These are phyloP conservation scores for Ophonus ardosiacus DNA, from an alignment of 2,888 invertebrate species.

Conservation along the genomic window DNA sequence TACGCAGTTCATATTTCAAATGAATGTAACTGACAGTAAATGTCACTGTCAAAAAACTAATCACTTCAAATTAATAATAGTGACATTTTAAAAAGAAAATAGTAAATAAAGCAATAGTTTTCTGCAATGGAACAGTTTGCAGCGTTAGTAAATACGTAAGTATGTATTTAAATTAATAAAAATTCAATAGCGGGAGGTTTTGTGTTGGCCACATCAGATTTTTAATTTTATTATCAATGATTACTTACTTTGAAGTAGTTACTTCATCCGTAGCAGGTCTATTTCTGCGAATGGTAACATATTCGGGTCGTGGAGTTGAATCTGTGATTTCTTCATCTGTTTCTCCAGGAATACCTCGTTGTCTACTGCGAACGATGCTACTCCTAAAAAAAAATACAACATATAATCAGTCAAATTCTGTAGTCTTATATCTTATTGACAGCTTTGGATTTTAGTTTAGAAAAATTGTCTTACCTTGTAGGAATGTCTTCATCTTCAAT, in stretches of 20 bases:
- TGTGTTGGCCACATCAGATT: background rate
- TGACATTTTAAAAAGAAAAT: too few species aligned
- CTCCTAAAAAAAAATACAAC: constrained; percentile 5
- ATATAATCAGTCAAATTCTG: background rate
- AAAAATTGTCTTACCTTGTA: constrained; percentile 35
- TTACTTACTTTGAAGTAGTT: constrained; percentile 77
- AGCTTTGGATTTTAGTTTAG: background rate
- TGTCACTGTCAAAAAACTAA: too few species aligned
- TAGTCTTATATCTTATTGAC: too few species aligned
- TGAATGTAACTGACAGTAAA: too few species aligned
- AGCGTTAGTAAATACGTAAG: too few species aligned
- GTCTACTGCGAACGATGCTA: constrained; percentile 19
- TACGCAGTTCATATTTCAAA: too few species aligned
- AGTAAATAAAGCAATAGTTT: too few species aligned
- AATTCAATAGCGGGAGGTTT: too few species aligned
- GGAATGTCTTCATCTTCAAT: constrained; percentile 65
- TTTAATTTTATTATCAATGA: constrained; percentile 51
- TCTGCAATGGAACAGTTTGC: too few species aligned
- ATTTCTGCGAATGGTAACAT: constrained; percentile 80
- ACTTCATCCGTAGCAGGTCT: constrained; percentile 76
- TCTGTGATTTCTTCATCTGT: constrained; percentile 62
- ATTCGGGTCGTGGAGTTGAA: constrained; percentile 76
- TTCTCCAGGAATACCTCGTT: constrained; percentile 68
- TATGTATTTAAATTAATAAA: too few species aligned
- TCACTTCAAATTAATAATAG: too few species aligned